Conservation (phyloP, 2,113 vertebrate species). For the Alectura lathami region DNA sequence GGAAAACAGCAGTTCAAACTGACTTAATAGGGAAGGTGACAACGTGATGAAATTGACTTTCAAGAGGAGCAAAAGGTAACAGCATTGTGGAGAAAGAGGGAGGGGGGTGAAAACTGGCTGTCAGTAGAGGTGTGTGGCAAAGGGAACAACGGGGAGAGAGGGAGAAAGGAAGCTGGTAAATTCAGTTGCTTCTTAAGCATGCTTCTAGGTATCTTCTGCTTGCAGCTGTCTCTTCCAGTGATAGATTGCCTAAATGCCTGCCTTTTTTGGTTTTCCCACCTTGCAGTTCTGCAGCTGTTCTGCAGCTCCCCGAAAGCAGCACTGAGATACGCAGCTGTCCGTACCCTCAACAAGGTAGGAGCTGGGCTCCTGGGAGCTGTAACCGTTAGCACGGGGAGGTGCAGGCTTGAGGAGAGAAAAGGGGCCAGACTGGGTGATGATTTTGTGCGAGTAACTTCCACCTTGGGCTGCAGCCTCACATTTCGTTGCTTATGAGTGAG, state of each 20-base stretch:
- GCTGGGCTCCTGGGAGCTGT: background rate
- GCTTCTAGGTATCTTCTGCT: background rate
- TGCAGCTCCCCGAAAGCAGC: constrained; percentile 85
- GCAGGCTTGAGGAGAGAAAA: background rate
- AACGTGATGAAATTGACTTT: background rate
- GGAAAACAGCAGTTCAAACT: background rate
- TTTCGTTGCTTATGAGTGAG: background rate
- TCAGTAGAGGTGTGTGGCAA: background rate
- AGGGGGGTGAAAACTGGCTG: background rate
- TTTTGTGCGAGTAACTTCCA: background rate
- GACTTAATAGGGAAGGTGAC: background rate
- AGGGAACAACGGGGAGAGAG: background rate
- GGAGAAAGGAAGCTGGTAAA: background rate
- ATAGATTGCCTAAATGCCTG: background rate
- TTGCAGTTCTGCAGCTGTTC: constrained; percentile 83
- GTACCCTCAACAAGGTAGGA: constrained; percentile 85
- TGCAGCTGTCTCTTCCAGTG: background rate
- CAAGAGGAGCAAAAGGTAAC: background rate
- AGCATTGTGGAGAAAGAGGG: background rate
- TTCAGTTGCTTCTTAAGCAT: background rate
- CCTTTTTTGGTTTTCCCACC: background rate
- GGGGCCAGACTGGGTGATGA: background rate
- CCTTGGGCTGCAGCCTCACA: background rate
- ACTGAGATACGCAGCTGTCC: constrained; percentile 81
- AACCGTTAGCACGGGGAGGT: background rate